A percentile compares a stretch with the other conserved stretches of the same genome.
These are phyloP conservation scores for Sinocyclocheilus rhinocerous DNA, from an alignment of 2,113 vertebrate genomes.

Conservation along the genomic window DNA sequence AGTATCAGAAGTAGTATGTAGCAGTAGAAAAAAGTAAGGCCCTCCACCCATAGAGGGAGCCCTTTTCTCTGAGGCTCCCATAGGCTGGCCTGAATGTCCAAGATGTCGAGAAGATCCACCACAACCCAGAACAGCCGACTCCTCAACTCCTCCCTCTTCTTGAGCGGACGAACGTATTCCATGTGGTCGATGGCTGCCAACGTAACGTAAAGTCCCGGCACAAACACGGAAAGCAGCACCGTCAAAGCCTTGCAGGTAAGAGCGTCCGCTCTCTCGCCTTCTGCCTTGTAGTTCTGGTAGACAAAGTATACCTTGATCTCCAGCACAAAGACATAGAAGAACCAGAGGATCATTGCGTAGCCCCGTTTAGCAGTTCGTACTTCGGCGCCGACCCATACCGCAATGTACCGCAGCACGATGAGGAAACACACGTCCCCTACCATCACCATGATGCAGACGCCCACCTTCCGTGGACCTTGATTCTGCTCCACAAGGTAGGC, in stretches of 20 bases:
- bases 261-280: slow-evolving; percentile 42
- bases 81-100: slow-evolving; percentile 64
- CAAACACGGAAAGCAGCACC: slow-evolving; percentile 57
- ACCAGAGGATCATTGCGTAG: slow-evolving; percentile 66
- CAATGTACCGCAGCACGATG: slow-evolving; percentile 60
- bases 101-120: slow-evolving; percentile 63
- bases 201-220: slow-evolving; percentile 57
- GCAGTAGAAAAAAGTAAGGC: slow-evolving; percentile 65
- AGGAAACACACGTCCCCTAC: slow-evolving; percentile 63
- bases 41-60: slow-evolving; percentile 63
- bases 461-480: slow-evolving; percentile 59
- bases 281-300: slow-evolving; percentile 66
- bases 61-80: slow-evolving; percentile 64
- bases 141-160: slow-evolving; percentile 62
- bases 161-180: slow-evolving; percentile 61
- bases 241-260: slow-evolving; percentile 59
- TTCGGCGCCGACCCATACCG: slow-evolving; percentile 63
- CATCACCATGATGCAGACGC: slow-evolving; percentile 62
- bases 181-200: slow-evolving; percentile 63
- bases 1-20: slow-evolving; percentile 63
- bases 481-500: slow-evolving; percentile 64
- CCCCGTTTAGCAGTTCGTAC: slow-evolving; percentile 60
- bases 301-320: slow-evolving; percentile 68
- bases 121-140: slow-evolving; percentile 64
- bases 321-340: slow-evolving; percentile 65